phyloP scores from a whole-genome alignment of 2,113 vertebrate genomes.

The Paraplagusia blochii region DNA sequence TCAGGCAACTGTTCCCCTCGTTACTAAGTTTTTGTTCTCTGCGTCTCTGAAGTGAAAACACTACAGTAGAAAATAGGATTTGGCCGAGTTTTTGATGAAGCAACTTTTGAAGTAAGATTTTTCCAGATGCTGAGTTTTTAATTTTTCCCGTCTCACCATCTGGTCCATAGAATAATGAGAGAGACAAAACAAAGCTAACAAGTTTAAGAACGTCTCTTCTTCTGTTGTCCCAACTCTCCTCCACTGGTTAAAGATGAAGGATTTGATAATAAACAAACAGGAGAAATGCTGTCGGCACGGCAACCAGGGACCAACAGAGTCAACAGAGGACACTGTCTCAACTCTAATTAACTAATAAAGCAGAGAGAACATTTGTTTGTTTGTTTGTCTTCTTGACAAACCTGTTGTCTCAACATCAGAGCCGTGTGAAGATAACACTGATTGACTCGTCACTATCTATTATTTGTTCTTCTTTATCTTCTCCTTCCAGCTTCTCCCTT shows the following conservation, averaged over 20 bases:
- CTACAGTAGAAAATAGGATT: slow-evolving; percentile 37
- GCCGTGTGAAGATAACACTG: too few species aligned
- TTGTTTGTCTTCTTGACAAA: not conserved
- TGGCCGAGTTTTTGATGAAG: slow-evolving; percentile 56
- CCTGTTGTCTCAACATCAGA: not conserved
- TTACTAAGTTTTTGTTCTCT: not conserved
- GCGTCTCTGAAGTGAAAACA: not conserved
- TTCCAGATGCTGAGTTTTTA: slow-evolving; percentile 62
- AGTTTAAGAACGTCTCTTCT: slow-evolving; percentile 15
- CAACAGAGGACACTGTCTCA: too few species aligned
- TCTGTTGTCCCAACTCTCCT: slow-evolving; percentile 9
- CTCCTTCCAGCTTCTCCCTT: too few species aligned
- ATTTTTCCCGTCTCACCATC: slow-evolving; percentile 63
- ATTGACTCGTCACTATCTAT: too few species aligned
- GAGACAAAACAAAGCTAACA: slow-evolving; percentile 39
- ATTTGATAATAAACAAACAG: slow-evolving; percentile 11
- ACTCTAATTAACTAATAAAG: too few species aligned
- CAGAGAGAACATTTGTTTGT: too few species aligned
- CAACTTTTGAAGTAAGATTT: slow-evolving; percentile 51
- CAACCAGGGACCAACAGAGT: too few species aligned
- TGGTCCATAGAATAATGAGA: slow-evolving; percentile 50
- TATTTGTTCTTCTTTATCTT: too few species aligned
- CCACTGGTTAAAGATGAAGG: slow-evolving; percentile 32
- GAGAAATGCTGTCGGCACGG: not conserved
- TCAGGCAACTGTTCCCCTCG: slow-evolving; percentile 44